phyloP scores from a whole-genome alignment of 2,113 vertebrate species.

The Rattus norvegicus region GRCr8 NC_086034.1:53965501-53966000 shows the following conservation, averaged over 20 bases:
- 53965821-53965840: slow-evolving; percentile 2
- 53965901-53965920: background rate
- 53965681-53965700: background rate
- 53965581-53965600: background rate
- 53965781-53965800: background rate
- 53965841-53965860: background rate
- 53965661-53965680: slow-evolving; percentile 25
- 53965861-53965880: background rate
- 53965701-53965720: background rate
- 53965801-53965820: background rate
- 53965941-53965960: slow-evolving; percentile 69
- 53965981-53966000: slow-evolving; percentile 74
- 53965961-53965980: slow-evolving; percentile 79
- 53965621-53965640: background rate
- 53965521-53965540: background rate
- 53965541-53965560: background rate
- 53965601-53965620: background rate
- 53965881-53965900: background rate
- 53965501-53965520: background rate
- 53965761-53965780: slow-evolving; percentile 7
- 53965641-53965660: slow-evolving; percentile 27
- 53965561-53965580: background rate
- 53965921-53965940: slow-evolving; percentile 34
- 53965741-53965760: background rate
- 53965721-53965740: background rate